Evolutionary conservation across 2,797 vertebrate genomes (phyloP), one percentile per base, ranked within the genome.

Genomic region (Alouatta caraya): DNA sequence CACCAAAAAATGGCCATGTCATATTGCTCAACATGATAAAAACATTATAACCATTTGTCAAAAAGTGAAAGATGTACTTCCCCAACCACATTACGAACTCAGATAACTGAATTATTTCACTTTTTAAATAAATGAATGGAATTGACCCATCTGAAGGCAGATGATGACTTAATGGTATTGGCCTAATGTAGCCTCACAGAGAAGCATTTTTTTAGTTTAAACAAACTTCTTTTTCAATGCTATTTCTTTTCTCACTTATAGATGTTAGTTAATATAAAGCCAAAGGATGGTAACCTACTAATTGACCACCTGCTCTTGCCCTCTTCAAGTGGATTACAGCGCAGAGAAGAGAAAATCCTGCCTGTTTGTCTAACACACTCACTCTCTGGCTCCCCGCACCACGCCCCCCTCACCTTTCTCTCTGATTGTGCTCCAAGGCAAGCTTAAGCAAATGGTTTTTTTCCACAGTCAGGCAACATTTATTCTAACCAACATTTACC

Each of bases 401-500:
- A 6, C 6, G 0, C 2, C 5, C 4, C 5, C 26, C 44, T 33
- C 9, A 48, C 9, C 26, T 55, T 37, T 67, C 44, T 78, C 59
- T 93, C 79, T 83, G 15, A 30, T 17, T 93, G 8, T 44, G 55
- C 76, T 97, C 52, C 72, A 79, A 92, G 64, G 82, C 90, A 84
- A 94, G 94, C 95, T 98, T 97, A 97, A 98, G 93, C 59, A 97
- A 98, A 98, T 98, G 88, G 81, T 96, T 86, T 94, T 92, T 87
- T 28, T 21, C 79, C 90, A 97, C 55, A 98, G 96, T 96, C 98
- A 98, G 85, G 98, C 96, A 98, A 98, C 98, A 98, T 98, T 98
- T 98, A 98, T 98, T 97, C 97, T 98, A 98, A 98, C 98, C 95
- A 98, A 98, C 97, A 96, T 98, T 98, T 98, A 97, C 97, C 96